Evolutionary conservation across 1,140 invertebrate species (phyloP).

Genomic region (Drosophila sturtevanti): DNA sequence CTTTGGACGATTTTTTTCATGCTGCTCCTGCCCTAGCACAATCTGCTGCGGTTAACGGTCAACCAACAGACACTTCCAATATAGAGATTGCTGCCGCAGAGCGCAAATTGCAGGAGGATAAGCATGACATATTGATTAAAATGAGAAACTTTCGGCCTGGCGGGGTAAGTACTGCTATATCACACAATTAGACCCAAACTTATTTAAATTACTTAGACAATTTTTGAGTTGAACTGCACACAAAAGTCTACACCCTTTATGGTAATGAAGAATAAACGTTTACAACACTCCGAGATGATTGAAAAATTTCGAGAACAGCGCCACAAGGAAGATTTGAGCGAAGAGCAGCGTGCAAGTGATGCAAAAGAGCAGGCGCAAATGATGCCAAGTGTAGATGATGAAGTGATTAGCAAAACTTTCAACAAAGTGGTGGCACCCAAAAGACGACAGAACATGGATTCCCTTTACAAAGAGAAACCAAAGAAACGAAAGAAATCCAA

Average conservation of each 20-base stretch:
- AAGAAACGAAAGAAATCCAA: constrained; percentile 84
- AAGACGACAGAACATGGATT: constrained; percentile 84
- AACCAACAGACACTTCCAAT: constrained; percentile 32
- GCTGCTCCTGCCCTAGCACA: constrained; percentile 55
- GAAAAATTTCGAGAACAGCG: constrained; percentile 82
- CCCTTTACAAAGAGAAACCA: constrained; percentile 84
- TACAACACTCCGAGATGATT: constrained; percentile 86
- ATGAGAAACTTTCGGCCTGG: constrained; percentile 93
- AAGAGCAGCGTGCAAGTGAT: constrained; percentile 55
- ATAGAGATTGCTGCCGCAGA: constrained; percentile 63
- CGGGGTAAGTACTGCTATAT: constrained; percentile 86
- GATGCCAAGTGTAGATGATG: constrained; percentile 58
- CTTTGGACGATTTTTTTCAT: constrained; percentile 79
- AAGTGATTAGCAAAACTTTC: constrained; percentile 77
- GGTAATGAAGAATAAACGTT: constrained; percentile 89
- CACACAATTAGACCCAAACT: background rate
- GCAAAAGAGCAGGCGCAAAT: constrained; percentile 13
- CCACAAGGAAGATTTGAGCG: constrained; percentile 73
- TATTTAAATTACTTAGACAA: constrained; percentile 88
- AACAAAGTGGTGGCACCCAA: constrained; percentile 85
- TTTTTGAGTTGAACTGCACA: constrained; percentile 95
- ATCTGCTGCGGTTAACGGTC: constrained; percentile 54
- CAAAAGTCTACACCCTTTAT: constrained; percentile 89
- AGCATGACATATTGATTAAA: constrained; percentile 86
- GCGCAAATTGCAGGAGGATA: constrained; percentile 75